Percentiles rank a stretch among this genome's conserved stretches.
Evolutionary conservation across 2,797 vertebrate species (phyloP).

Genomic region (Tamandua tetradactyla): DNA sequence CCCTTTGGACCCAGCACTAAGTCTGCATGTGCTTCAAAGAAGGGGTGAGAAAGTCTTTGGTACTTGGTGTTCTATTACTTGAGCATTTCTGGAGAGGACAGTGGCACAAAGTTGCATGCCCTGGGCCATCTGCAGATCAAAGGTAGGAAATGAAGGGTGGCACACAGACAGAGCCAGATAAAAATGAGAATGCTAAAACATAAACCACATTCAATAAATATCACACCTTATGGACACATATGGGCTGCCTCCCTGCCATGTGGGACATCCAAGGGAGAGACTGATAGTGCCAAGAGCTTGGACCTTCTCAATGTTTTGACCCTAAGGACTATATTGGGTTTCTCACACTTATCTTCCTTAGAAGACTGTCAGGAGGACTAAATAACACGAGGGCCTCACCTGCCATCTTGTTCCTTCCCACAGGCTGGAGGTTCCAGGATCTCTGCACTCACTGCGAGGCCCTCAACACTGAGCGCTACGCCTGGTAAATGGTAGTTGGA

Average conservation of each 20-base stretch:
- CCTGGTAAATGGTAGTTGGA: not conserved
- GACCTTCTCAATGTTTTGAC: not conserved
- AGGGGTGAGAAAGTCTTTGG: not conserved
- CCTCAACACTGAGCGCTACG: not conserved
- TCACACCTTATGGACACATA: not conserved
- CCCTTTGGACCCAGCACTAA: not conserved
- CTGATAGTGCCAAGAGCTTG: not conserved
- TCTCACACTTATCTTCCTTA: not conserved
- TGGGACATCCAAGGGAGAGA: not conserved
- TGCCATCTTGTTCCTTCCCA: not conserved
- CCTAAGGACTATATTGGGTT: not conserved
- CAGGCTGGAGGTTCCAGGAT: not conserved
- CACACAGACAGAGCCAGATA: not conserved
- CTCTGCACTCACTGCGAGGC: not conserved
- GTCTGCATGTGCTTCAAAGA: not conserved
- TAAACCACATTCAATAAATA: not conserved
- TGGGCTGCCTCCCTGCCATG: not conserved
- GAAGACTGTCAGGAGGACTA: not conserved
- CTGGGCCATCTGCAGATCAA: not conserved
- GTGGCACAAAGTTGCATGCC: not conserved
- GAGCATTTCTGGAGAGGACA: not conserved
- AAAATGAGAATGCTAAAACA: not conserved
- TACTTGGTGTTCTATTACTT: not conserved
- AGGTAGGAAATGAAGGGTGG: not conserved
- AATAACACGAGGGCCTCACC: not conserved